Conservation (phyloP, 2,888 invertebrate species). For the Cephus rjabovi region DNA sequence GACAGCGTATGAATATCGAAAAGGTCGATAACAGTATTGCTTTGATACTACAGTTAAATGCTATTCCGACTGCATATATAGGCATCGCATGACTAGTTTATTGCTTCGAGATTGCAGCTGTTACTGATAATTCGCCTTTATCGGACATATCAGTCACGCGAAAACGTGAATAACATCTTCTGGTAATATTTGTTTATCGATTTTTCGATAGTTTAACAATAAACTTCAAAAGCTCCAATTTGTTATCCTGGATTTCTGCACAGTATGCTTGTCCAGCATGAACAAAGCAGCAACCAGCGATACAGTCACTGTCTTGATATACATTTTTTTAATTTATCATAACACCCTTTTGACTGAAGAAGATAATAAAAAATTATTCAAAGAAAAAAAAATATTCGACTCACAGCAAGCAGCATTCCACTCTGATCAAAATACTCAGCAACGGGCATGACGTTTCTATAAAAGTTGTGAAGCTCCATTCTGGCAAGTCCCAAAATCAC, state of each 20-base stretch:
- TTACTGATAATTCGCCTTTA: neutral
- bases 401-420: constrained; percentile 80
- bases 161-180: neutral
- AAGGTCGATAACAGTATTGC: no score
- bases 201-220: neutral
- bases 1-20: neutral
- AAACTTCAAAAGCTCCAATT: neutral
- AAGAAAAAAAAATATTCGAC: constrained; percentile 51
- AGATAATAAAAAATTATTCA: neutral
- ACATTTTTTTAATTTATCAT: neutral
- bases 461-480: constrained; percentile 92
- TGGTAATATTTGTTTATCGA: neutral
- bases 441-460: constrained; percentile 89
- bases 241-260: neutral
- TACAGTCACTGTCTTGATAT: neutral
- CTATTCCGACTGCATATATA: neutral
- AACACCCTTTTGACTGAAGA: constrained; percentile 20
- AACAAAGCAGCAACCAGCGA: neutral
- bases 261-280: neutral
- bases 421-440: constrained; percentile 92
- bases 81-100: neutral
- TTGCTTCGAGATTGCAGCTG: neutral
- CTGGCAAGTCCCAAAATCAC: constrained; percentile 84
- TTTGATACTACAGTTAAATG: no score
- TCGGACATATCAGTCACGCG: neutral